phyloP scores from a whole-genome alignment of 2,797 vertebrate species.

The Harpagifer antarcticus region DNA sequence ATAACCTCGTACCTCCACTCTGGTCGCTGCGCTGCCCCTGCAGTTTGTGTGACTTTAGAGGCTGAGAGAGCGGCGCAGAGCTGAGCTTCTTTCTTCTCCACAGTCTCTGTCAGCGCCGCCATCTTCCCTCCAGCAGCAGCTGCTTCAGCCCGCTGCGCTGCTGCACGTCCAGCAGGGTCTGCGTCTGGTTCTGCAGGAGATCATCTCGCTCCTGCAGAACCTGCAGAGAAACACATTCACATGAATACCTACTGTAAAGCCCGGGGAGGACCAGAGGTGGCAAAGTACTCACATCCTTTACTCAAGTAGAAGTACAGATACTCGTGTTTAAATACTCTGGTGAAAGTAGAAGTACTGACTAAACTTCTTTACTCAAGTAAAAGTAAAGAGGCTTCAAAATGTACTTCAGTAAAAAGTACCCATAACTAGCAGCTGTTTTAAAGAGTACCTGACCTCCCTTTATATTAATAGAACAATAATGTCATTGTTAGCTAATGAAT shows the following conservation, averaged over 20 bases:
- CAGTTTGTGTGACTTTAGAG: not conserved
- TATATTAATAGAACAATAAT: too few relatives aligned
- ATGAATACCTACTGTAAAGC: accelerated
- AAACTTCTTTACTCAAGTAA: too few relatives aligned
- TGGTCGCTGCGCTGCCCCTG: not conserved
- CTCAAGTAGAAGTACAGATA: too few relatives aligned
- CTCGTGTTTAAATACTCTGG: too few relatives aligned
- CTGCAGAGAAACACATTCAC: slow-evolving; percentile 4
- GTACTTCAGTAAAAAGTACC: too few relatives aligned
- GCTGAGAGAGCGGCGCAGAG: slow-evolving; percentile 25
- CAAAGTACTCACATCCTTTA: too few relatives aligned
- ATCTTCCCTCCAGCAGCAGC: slow-evolving; percentile 61
- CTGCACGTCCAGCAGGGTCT: slow-evolving; percentile 59
- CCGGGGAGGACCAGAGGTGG: too few relatives aligned
- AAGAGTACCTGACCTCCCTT: too few relatives aligned
- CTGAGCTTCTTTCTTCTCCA: slow-evolving; percentile 57
- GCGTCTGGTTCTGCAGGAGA: slow-evolving; percentile 57
- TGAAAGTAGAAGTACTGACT: too few relatives aligned
- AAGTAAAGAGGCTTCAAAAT: too few relatives aligned
- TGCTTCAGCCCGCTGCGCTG: slow-evolving; percentile 50
- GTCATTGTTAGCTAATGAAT: too few relatives aligned
- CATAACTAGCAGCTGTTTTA: too few relatives aligned
- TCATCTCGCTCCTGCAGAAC: slow-evolving; percentile 65
- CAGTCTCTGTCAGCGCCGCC: not conserved
- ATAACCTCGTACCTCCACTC: slow-evolving; percentile 6